Evolutionary conservation across 2,888 invertebrate species (phyloP).

Genomic region (Beris morrisii): DNA sequence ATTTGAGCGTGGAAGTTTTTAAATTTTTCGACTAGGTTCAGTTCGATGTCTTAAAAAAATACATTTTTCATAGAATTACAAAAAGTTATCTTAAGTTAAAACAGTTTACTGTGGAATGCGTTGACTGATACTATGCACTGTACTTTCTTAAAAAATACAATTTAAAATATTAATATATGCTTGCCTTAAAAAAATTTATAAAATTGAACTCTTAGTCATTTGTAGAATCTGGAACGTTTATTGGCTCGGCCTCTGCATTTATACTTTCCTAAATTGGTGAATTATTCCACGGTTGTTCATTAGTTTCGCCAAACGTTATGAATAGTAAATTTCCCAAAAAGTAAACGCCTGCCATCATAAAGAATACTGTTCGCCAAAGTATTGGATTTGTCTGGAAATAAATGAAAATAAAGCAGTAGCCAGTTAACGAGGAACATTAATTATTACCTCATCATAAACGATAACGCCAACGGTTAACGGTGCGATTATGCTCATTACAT

Average conservation of each 20-base stretch:
- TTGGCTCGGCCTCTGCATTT: conserved; percentile 16
- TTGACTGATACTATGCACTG: too few species aligned
- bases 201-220: too few species aligned
- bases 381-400: conserved; percentile 59
- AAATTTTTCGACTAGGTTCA: too few species aligned
- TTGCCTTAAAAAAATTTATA: too few species aligned
- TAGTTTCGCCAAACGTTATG: conserved; percentile 67
- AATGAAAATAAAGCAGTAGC: conserved; percentile 8
- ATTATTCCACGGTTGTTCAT: conserved; percentile 73
- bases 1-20: too few species aligned
- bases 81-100: too few species aligned
- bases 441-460: conserved; percentile 63
- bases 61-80: too few species aligned
- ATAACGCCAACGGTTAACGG: conserved; percentile 68
- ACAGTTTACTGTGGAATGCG: too few species aligned
- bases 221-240: conserved; percentile 1
- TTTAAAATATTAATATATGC: too few species aligned
- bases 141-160: too few species aligned
- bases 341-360: conserved; percentile 66
- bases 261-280: conserved; percentile 44
- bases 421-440: too few species aligned
- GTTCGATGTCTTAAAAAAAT: too few species aligned
- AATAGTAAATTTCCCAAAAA: conserved; percentile 68
- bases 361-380: conserved; percentile 72
- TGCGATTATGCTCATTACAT: conserved; percentile 71